A percentile compares a stretch with the other conserved stretches of the same genome.
These are phyloP conservation scores for Drosophila nebulosa DNA, from an alignment of 1,140 invertebrate species.

Conservation along the genomic window DNA sequence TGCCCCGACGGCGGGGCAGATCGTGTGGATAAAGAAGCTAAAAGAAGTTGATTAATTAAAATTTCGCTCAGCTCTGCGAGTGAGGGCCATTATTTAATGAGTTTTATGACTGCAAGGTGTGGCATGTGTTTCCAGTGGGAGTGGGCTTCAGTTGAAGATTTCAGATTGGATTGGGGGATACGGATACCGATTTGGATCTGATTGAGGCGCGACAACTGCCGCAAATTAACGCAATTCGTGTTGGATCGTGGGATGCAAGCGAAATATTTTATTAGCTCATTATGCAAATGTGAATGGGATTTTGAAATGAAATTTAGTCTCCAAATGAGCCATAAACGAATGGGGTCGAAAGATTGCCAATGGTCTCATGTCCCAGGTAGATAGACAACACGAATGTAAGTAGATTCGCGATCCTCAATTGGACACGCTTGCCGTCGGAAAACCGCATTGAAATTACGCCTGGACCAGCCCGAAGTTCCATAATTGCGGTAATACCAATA, in stretches of 20 bases:
- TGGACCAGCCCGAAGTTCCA: slow-evolving; percentile 69
- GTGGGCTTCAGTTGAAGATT: slow-evolving; percentile 13
- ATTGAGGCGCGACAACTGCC: slow-evolving; percentile 76
- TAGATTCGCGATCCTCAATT: slow-evolving; percentile 27
- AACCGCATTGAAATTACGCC: slow-evolving; percentile 75
- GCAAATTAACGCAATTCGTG: slow-evolving; percentile 66
- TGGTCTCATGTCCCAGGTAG: slow-evolving; percentile 36
- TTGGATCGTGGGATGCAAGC: slow-evolving; percentile 70
- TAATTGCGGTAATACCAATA: slow-evolving; percentile 78
- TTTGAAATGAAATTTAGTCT: slow-evolving; percentile 21
- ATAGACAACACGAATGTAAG: not conserved
- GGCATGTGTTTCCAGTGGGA: slow-evolving; percentile 49
- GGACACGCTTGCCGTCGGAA: slow-evolving; percentile 58
- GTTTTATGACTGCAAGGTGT: slow-evolving; percentile 70
- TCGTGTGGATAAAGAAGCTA: slow-evolving; percentile 25
- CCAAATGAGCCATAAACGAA: slow-evolving; percentile 42
- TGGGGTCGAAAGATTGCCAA: slow-evolving; percentile 15
- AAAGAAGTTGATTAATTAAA: slow-evolving; percentile 67
- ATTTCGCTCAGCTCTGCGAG: slow-evolving; percentile 71
- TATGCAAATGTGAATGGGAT: slow-evolving; percentile 72
- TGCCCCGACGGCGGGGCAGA: slow-evolving; percentile 12
- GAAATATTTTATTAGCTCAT: slow-evolving; percentile 79
- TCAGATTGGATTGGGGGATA: slow-evolving; percentile 26
- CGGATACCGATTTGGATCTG: slow-evolving; percentile 17
- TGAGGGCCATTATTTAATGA: slow-evolving; percentile 75